These are phyloP conservation scores for Apamea crenata DNA, from an alignment of 2,888 invertebrate species.

Conservation along the genomic window DNA sequence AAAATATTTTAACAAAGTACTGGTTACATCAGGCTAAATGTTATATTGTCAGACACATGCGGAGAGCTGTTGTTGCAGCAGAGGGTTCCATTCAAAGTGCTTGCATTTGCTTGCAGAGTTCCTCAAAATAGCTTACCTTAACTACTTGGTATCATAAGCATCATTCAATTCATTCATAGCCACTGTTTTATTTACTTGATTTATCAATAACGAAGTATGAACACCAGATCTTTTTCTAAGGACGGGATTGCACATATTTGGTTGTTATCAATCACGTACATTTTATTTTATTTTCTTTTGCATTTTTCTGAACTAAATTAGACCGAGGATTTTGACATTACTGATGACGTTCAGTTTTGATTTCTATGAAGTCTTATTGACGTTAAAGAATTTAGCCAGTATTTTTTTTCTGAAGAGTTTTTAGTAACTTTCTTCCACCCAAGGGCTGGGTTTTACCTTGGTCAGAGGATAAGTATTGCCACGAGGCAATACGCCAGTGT, in stretches of 20 bases:
- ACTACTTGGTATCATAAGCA: constrained; percentile 21
- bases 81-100: background rate
- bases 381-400: constrained; percentile 5
- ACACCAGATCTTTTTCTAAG: constrained; percentile 57
- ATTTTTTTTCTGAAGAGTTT: background rate
- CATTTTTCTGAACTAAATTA: constrained; percentile 34
- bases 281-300: constrained; percentile 40
- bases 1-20: too few species aligned
- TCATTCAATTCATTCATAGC: constrained; percentile 15
- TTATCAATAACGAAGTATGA: constrained; percentile 47
- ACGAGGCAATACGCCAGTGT: background rate
- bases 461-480: background rate
- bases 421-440: background rate
- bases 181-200: constrained; percentile 3
- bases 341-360: constrained; percentile 19
- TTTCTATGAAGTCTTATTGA: background rate
- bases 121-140: constrained; percentile 34
- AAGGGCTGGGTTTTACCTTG: background rate
- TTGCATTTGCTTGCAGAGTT: background rate
- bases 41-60: background rate
- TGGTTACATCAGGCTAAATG: background rate
- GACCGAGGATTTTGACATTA: constrained; percentile 42
- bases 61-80: background rate
- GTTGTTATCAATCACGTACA: constrained; percentile 35
- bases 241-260: constrained; percentile 15